Conservation (phyloP, 1,140 invertebrate genomes). For the Belonocnema kinseyi region DNA sequence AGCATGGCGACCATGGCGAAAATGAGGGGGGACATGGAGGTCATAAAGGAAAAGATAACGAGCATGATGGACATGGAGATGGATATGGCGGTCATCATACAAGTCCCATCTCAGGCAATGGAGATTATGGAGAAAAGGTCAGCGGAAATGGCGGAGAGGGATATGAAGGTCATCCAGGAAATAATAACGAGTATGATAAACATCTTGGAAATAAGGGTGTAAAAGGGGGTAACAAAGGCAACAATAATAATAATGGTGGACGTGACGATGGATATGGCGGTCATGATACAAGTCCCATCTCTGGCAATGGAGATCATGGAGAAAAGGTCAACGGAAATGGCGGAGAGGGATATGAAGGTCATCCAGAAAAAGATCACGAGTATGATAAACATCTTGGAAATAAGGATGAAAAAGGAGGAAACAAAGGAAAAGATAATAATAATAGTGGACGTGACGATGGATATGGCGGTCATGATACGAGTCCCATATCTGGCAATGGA, state of each 20-base stretch:
- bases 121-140: background rate
- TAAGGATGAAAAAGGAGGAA: too few species aligned
- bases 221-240: constrained; percentile 24
- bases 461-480: constrained; percentile 30
- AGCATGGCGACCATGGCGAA: background rate
- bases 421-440: constrained; percentile 10
- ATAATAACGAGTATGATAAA: too few species aligned
- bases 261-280: constrained; percentile 30
- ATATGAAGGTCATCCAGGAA: too few species aligned
- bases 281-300: constrained; percentile 12
- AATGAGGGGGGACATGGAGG: constrained; percentile 33
- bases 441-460: constrained; percentile 1
- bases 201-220: too few species aligned
- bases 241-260: constrained; percentile 1
- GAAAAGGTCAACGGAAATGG: constrained; percentile 12
- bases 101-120: constrained; percentile 1
- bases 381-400: too few species aligned
- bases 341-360: constrained; percentile 9
- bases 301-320: constrained; percentile 23
- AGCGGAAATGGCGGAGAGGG: too few species aligned
- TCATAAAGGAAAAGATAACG: constrained; percentile 1
- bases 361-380: too few species aligned
- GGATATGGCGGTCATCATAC: constrained; percentile 25
- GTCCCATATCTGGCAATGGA: constrained; percentile 1
- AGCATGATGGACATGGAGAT: background rate